Base-by-base conservation (phyloP, 2,797 vertebrate species). In the Hyperoplus immaculatus region DNA sequence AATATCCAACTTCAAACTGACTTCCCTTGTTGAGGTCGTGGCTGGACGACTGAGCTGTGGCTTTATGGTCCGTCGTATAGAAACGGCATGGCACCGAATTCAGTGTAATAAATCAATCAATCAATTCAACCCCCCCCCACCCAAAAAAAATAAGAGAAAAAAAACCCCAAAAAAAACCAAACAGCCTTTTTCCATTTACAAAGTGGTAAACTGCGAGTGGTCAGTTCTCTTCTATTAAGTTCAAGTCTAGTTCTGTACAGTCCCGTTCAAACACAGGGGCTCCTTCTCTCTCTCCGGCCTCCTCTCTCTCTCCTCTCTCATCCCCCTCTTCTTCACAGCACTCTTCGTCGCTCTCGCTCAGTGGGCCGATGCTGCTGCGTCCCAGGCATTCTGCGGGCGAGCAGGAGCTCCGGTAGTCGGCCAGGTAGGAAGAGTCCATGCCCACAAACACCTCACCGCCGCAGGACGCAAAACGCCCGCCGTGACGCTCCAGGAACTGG, bases 171-270 rank as follows among this genome's bases (percentile, higher is more conserved):
- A 29, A 29, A 29, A 29, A 29, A 29, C 29, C 29, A 29, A 84
- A 85, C 57, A 89, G 83, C 74, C 83, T 91, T 29, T 29, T 29
- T 89, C 76, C 84, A 90, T 91, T 81, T 89, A 91, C 90, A 90
- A 89, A 92, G 45, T 1, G 29, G 29, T 29, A 29, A 29, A 29
- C 29, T 29, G 0, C 29, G 29, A 29, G 29, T 29, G 3, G 84
- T 96, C 95, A 97, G 95, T 97, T 98, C 91, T 98, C 97, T 91
- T 98, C 97, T 88, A 97, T 97, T 81, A 97, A 94, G 91, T 96
- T 97, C 93, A 97, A 92, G 94, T 97, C 97, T 81, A 97, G 95
- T 95, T 98, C 97, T 91, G 96, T 96, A 94, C 97, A 97, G 87
- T 97, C 97, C 92, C 97, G 95, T 93, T 97, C 97, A 68, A 97